phyloP scores from a whole-genome alignment of 2,888 invertebrate genomes.

The Cephus sareptanus region DNA sequence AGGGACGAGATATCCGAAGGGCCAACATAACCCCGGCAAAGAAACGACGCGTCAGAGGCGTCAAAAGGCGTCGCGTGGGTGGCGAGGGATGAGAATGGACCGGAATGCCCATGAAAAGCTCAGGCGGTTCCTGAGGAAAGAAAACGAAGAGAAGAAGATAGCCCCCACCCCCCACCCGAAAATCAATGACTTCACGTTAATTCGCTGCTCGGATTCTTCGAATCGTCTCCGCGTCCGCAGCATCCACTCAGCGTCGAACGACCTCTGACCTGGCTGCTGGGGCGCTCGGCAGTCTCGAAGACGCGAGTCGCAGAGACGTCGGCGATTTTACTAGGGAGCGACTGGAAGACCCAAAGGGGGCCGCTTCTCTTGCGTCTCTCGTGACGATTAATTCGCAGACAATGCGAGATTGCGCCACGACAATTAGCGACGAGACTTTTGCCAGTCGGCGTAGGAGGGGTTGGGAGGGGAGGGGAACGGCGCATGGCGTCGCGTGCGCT shows the following conservation, averaged over 20 bases:
- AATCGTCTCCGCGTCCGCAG: neutral
- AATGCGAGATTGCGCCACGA: slow-evolving; percentile 51
- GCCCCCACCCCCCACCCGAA: neutral
- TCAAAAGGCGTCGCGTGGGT: slow-evolving; percentile 59
- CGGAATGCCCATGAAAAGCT: neutral
- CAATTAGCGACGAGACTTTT: slow-evolving; percentile 59
- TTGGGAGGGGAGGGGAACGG: slow-evolving; percentile 25
- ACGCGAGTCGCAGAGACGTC: neutral
- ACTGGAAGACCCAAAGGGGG: slow-evolving; percentile 8
- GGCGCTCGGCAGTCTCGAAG: neutral
- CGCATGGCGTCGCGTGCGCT: slow-evolving; percentile 32
- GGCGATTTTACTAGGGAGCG: neutral
- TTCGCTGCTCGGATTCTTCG: neutral
- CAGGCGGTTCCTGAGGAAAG: neutral
- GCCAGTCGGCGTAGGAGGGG: slow-evolving; percentile 24
- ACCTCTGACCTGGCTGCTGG: neutral
- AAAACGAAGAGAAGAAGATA: neutral
- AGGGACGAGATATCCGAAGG: slow-evolving; percentile 55
- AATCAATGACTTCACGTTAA: slow-evolving; percentile 5
- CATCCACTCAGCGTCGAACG: neutral
- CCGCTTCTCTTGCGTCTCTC: slow-evolving; percentile 46
- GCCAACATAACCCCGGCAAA: slow-evolving; percentile 50
- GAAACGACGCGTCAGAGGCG: slow-evolving; percentile 55
- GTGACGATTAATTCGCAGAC: slow-evolving; percentile 56
- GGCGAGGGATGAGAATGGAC: slow-evolving; percentile 36